Evolutionary conservation across 2,888 invertebrate species (phyloP), one percentile per base, ranked within the genome.

Genomic region (Parnassius glacialis): DNA sequence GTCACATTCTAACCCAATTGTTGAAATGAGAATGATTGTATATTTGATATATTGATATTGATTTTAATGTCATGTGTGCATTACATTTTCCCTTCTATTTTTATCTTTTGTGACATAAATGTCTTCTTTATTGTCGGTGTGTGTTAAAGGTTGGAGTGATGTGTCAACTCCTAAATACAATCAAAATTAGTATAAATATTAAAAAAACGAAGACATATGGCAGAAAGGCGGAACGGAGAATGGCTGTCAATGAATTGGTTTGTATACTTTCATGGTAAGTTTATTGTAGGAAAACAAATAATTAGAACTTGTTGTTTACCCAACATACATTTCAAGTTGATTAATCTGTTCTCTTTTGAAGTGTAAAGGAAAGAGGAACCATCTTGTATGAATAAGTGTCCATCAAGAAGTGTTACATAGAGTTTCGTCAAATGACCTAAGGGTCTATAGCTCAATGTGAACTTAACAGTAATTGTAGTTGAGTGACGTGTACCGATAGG

Each of bases 121-220:
- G 74, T 80, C 80, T 78, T 81, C 70, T 78, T 75, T 83, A 78
- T 87, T 87, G 81, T 86, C 85, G 81, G 76, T 90, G 85, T 90
- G 55, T 63, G 89, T 90, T 90, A 78, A 90, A 90, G 90, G 90
- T 89, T 81, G 75, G 77, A 75, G 83, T 56, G 53, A 45, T 42
- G 52, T 44, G 59, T 55, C 55, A 47, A 59, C 81, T 72, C 70
- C 69, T 68, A 72, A 75, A 70, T 71, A 73, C 73, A 74, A 72
- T 74, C 72, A 74, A 71, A 71, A 76, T 70, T 71, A 74, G n/a
- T 73, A 10, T 75, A 75, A 72, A 73, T 73, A 74, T 44, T 62
- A 50, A 52, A 20, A 20, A 45, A 62, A 10, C 42, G 53, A 52
- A 11, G 62, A 44, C 44, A 44, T 45, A 44, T 51, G 52, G 57